Base-by-base conservation (phyloP, 2,113 vertebrate species). In the Periophthalmodon schlosseri region DNA sequence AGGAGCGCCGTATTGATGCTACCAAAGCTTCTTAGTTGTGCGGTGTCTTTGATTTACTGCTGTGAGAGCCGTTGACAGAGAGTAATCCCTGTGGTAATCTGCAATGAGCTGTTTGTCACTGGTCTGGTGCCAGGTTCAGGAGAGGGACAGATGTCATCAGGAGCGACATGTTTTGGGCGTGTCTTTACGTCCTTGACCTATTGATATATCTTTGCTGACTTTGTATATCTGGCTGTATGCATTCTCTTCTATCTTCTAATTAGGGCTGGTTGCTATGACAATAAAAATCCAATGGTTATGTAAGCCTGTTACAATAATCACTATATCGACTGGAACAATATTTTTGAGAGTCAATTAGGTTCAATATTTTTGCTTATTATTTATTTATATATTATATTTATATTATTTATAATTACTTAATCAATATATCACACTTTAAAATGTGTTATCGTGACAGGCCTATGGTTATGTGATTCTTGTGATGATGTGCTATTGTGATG, bases 1-100 rank as follows among this genome's bases (percentile, higher is more conserved):
- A 70, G 74, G 34, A 52, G 61, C 63, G 24, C 34, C 63, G 50
- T 84, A 79, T 79, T 76, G 81, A 44, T 81, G 81, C 73, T 70
- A 34, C 39, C 68, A 86, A 91, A 90, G 80, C 84, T 57, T 89
- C 90, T 91, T 91, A 87, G 73, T 78, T 75, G 60, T 72, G 73
- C 61, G 54, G 69, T 34, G 69, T 87, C 86, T 90, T 89, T 87
- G 64, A 84, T 84, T 88, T 78, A 88, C 86, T 86, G 79, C 85
- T 86, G 81, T 78, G 81, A 73, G 68, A 88, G 89, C 82, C 75
- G 81, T 86, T 82, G 76, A 76, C 82, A 16, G 82, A 68, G n/a
- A 79, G 76, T 91, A 91, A 89, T 91, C 89, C 84, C 67, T 82
- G 68, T 72, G 34, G 78, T 90, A 89, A 91, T 91, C 88, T 87